A percentile compares a stretch with the other conserved stretches of the same genome.
Evolutionary conservation across 1,140 invertebrate genomes (phyloP).

Genomic region (Wiebesia pumilae): DNA sequence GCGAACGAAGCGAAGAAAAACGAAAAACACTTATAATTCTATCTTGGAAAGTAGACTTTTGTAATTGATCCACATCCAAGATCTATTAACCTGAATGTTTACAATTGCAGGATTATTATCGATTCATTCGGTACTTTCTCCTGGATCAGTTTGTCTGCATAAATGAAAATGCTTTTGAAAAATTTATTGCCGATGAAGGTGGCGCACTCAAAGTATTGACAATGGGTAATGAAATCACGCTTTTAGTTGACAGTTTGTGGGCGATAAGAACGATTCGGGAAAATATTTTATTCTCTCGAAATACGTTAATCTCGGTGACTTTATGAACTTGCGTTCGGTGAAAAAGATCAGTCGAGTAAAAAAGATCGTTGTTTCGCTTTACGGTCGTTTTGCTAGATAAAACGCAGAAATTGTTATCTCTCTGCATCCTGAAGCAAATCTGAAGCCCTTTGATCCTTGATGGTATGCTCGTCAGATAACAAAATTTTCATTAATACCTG

Average conservation of each 20-base stretch:
- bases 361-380: background rate
- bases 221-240: background rate
- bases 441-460: background rate
- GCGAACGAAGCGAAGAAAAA: background rate
- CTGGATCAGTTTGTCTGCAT: background rate
- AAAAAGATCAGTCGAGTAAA: background rate
- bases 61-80: conserved; percentile 9
- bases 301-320: background rate
- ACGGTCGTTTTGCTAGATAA: background rate
- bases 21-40: background rate
- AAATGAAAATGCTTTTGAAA: background rate
- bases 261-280: background rate
- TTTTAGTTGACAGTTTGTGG: background rate
- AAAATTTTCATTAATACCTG: background rate
- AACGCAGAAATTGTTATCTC: background rate
- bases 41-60: conserved; percentile 8
- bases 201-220: background rate
- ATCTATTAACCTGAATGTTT: conserved; percentile 40
- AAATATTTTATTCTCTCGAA: conserved; percentile 10
- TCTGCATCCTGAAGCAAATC: background rate
- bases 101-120: conserved; percentile 17
- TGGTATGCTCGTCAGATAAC: background rate
- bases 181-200: conserved; percentile 7
- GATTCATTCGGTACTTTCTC: conserved; percentile 36
- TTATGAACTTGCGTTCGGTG: background rate